phyloP scores from a whole-genome alignment of 1,140 invertebrate species.

The Drosophila paulistorum region DNA sequence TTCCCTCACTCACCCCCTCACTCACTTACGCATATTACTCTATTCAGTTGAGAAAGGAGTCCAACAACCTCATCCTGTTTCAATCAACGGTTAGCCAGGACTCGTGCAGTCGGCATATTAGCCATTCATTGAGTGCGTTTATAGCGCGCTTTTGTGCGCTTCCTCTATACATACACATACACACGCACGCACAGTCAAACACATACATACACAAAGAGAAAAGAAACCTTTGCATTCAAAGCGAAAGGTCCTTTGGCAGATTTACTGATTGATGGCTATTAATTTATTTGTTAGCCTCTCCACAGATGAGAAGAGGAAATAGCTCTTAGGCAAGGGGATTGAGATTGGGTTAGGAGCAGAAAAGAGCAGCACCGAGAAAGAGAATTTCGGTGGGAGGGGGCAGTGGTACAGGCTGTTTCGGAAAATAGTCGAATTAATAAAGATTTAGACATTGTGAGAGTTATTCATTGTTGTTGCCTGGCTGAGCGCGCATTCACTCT shows the following conservation, averaged over 20 bases:
- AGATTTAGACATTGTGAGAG: slow-evolving; percentile 77
- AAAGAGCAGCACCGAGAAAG: slow-evolving; percentile 17
- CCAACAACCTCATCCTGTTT: slow-evolving; percentile 20
- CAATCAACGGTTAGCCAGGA: not conserved
- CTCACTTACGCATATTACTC: not conserved
- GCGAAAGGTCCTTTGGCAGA: slow-evolving; percentile 76
- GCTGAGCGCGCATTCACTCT: slow-evolving; percentile 28
- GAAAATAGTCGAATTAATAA: slow-evolving; percentile 78
- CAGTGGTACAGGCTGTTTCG: slow-evolving; percentile 9
- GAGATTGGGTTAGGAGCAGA: not conserved
- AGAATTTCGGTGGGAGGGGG: not conserved
- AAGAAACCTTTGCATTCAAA: slow-evolving; percentile 70
- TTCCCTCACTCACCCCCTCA: too few species aligned
- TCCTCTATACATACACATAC: slow-evolving; percentile 21
- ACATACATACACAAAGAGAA: slow-evolving; percentile 20
- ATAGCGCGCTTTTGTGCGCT: slow-evolving; percentile 69
- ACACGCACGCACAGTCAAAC: slow-evolving; percentile 16
- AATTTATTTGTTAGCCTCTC: slow-evolving; percentile 73
- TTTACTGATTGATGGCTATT: slow-evolving; percentile 81
- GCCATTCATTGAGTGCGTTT: slow-evolving; percentile 75
- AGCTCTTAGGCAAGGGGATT: not conserved
- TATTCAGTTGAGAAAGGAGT: slow-evolving; percentile 20
- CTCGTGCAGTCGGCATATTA: slow-evolving; percentile 70
- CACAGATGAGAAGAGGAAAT: slow-evolving; percentile 10
- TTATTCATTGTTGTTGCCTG: slow-evolving; percentile 54